These are phyloP conservation scores for Aphrocallistes beatrix DNA, from an alignment of 37 sponge, comb jelly and placozoan genomes.

Conservation along the genomic window DNA sequence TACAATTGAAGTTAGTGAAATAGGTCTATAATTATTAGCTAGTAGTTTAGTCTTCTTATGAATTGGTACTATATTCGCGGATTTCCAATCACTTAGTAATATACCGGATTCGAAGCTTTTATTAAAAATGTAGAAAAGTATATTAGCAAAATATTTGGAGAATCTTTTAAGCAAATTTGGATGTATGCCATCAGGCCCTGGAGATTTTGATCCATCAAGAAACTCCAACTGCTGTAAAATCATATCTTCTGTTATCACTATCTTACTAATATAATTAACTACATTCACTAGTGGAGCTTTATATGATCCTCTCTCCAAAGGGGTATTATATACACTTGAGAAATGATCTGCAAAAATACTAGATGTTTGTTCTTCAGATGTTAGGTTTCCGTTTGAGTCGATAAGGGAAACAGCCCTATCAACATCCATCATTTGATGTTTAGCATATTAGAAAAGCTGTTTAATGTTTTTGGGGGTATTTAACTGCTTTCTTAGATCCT, in stretches of 20 bases:
- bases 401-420: background rate
- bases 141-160: background rate
- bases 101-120: background rate
- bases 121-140: background rate
- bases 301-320: background rate
- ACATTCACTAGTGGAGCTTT: background rate
- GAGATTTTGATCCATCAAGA: background rate
- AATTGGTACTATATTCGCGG: slow-evolving; percentile 27
- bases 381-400: background rate
- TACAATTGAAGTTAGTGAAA: slow-evolving; percentile 22
- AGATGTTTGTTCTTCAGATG: background rate
- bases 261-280: background rate
- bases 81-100: slow-evolving; percentile 29
- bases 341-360: background rate
- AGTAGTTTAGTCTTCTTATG: slow-evolving; percentile 10
- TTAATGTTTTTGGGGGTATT: background rate
- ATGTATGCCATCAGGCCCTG: background rate
- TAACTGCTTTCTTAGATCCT: background rate
- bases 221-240: background rate
- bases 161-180: background rate
- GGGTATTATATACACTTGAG: background rate
- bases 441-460: background rate
- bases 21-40: slow-evolving; percentile 27
- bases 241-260: background rate
- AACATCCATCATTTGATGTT: background rate